Percentiles rank a stretch among this genome's conserved stretches.
Evolutionary conservation across 2,888 invertebrate species (phyloP).

Genomic region (Patella ulyssiponensis): DNA sequence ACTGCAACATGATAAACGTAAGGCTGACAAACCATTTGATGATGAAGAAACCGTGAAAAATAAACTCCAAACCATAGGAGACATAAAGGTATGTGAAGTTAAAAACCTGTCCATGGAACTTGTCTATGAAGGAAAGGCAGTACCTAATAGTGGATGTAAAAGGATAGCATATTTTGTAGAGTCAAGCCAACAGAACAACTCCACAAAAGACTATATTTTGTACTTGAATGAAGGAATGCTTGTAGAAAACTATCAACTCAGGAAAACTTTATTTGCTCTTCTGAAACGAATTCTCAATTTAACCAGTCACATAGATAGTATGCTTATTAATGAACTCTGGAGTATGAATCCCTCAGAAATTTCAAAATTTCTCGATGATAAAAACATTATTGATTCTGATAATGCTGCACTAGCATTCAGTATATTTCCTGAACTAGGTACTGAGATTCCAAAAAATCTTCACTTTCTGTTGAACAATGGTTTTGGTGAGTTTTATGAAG

Average conservation of each 20-base stretch:
- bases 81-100: constrained; percentile 7
- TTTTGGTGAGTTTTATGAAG: constrained; percentile 33
- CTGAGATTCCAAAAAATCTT: constrained; percentile 34
- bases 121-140: not conserved
- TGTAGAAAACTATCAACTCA: too few relatives aligned
- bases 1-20: not conserved
- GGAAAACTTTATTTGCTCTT: too few relatives aligned
- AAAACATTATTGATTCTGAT: constrained; percentile 16
- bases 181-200: too few relatives aligned
- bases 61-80: constrained; percentile 10
- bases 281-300: too few relatives aligned
- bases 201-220: too few relatives aligned
- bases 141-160: not conserved
- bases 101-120: not conserved
- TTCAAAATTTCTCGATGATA: constrained; percentile 18
- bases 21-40: not conserved
- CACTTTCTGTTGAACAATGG: constrained; percentile 41
- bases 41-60: not conserved
- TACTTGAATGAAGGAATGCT: too few relatives aligned
- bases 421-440: constrained; percentile 36
- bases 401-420: not conserved
- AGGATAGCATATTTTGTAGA: not conserved
- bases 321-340: too few relatives aligned
- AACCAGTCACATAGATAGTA: too few relatives aligned
- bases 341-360: constrained; percentile 11